These are phyloP conservation scores for Myiotriccus ornatus DNA, from an alignment of 2,797 vertebrate species.

Conservation along the genomic window DNA sequence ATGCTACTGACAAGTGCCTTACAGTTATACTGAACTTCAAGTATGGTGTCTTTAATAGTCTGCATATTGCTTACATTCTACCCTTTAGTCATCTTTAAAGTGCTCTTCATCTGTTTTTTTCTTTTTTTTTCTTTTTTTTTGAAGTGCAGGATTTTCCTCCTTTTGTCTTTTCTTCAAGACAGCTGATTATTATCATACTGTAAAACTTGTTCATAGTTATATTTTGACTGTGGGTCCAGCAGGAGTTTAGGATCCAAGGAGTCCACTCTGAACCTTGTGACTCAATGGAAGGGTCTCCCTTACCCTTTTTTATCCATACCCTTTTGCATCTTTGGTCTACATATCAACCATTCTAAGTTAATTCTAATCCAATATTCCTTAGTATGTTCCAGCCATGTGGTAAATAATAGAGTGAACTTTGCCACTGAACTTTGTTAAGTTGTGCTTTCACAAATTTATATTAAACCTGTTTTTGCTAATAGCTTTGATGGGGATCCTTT, in stretches of 20 bases:
- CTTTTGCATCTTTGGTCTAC: background rate
- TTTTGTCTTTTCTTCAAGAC: background rate
- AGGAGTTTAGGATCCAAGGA: background rate
- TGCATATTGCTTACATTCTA: background rate
- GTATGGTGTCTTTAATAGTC: background rate
- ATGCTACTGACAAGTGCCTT: background rate
- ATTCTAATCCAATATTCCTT: background rate
- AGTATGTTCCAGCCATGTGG: background rate
- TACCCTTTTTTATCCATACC: background rate
- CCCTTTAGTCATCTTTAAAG: background rate
- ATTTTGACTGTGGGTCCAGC: background rate
- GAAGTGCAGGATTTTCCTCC: background rate
- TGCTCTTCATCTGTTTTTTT: background rate
- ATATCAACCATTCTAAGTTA: background rate
- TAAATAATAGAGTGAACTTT: background rate
- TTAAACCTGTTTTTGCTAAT: background rate
- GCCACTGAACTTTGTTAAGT: background rate
- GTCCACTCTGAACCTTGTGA: background rate
- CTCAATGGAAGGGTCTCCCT: background rate
- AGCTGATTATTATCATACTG: background rate
- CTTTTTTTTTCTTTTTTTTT: background rate
- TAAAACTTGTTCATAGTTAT: background rate
- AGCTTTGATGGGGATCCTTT: background rate
- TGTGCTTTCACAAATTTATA: fast-evolving
- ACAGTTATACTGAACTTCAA: background rate